Conservation (phyloP, 2,113 vertebrate species). For the Scomber scombrus region DNA sequence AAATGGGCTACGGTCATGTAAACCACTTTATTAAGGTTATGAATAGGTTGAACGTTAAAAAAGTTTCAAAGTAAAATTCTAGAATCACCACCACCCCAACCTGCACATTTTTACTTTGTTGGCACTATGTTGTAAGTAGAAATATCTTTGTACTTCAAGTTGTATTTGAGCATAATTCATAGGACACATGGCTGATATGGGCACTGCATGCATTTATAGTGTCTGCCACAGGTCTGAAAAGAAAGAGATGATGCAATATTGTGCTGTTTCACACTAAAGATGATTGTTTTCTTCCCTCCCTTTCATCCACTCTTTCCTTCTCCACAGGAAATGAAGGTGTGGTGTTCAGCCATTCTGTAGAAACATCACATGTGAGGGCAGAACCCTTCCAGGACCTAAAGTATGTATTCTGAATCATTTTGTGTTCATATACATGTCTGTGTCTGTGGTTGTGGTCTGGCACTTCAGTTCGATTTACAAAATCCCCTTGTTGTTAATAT, state of each 20-base stretch:
- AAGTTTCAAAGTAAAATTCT: too few relatives aligned
- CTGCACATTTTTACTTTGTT: not conserved
- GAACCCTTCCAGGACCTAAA: constrained; percentile 97
- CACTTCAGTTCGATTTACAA: constrained; percentile 21
- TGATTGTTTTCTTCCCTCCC: constrained; percentile 6
- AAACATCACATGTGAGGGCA: constrained; percentile 97
- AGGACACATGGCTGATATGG: not conserved
- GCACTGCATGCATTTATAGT: constrained; percentile 29
- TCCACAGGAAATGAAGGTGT: constrained; percentile 94
- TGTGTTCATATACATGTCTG: not conserved
- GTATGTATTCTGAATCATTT: constrained; percentile 82
- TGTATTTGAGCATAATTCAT: not conserved
- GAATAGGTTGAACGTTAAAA: not conserved
- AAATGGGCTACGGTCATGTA: not conserved
- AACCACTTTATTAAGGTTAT: not conserved
- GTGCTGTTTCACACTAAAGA: constrained; percentile 27
- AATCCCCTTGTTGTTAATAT: constrained; percentile 36
- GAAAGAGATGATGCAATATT: constrained; percentile 19
- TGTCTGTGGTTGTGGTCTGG: constrained; percentile 7
- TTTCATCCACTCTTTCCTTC: constrained; percentile 39
- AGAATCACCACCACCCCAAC: not conserved
- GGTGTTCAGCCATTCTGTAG: constrained; percentile 96
- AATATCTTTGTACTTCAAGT: constrained; percentile 3
- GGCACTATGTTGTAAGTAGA: not conserved
- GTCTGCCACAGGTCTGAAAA: not conserved